phyloP scores from a whole-genome alignment of 2,888 invertebrate species.

The Prostheceraeus crozeri region DNA sequence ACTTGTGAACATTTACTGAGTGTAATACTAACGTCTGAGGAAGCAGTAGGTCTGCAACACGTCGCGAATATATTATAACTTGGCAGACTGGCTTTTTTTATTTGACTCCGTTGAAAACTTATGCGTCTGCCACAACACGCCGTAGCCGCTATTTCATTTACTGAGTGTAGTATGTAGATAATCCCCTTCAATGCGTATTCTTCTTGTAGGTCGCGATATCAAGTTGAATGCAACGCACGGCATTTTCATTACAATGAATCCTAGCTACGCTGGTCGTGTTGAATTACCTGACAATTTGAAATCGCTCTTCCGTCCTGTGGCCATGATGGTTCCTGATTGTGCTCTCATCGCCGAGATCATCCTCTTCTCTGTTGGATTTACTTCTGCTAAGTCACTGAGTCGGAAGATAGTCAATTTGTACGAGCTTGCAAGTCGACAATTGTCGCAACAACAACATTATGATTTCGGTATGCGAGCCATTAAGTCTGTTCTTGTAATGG shows the following conservation, averaged over 20 bases:
- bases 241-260: slow-evolving; percentile 57
- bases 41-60: no score
- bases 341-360: slow-evolving; percentile 56
- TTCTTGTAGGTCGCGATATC: slow-evolving; percentile 56
- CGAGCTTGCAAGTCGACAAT: slow-evolving; percentile 54
- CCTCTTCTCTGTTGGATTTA: slow-evolving; percentile 56
- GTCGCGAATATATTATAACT: no score
- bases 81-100: no score
- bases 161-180: no score
- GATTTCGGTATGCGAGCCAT: slow-evolving; percentile 58
- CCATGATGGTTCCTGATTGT: slow-evolving; percentile 58
- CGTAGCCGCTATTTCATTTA: no score
- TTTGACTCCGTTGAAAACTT: no score
- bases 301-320: slow-evolving; percentile 55
- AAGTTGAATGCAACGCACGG: slow-evolving; percentile 55
- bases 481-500: slow-evolving; percentile 56
- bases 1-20: no score
- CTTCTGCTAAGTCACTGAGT: slow-evolving; percentile 52
- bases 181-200: no score
- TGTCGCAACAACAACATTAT: slow-evolving; percentile 57
- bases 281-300: slow-evolving; percentile 57
- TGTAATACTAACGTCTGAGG: no score
- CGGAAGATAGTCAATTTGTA: slow-evolving; percentile 56
- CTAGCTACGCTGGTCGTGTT: slow-evolving; percentile 56
- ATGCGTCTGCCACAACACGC: no score